Evolutionary conservation across 2,113 vertebrate species (phyloP).

Genomic region (Capricornis sumatraensis): DNA sequence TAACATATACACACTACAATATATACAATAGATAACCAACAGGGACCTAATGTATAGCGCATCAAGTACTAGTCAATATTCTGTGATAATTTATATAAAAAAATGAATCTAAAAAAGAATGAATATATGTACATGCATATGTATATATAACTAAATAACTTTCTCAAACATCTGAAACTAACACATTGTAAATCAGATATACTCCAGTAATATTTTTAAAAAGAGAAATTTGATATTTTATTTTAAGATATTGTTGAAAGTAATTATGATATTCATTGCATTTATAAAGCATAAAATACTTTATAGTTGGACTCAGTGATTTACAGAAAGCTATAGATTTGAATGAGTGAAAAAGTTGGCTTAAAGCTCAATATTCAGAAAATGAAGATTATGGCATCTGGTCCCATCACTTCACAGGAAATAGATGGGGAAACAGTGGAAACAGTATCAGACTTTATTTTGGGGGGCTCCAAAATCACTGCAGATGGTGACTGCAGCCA

Average conservation of each 20-base stretch:
- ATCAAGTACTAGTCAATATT: neutral
- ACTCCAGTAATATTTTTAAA: neutral
- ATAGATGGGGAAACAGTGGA: no score
- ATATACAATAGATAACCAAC: neutral
- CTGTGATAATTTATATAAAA: neutral
- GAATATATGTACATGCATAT: neutral
- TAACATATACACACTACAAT: neutral
- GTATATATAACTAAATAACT: neutral
- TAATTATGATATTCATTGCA: neutral
- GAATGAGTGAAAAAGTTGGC: neutral
- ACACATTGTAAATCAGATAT: neutral
- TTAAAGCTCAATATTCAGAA: no score
- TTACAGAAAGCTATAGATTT: neutral
- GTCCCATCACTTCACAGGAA: no score
- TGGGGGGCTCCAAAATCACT: no score
- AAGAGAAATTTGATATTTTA: neutral
- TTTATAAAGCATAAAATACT: neutral
- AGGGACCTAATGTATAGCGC: neutral
- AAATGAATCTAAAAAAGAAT: neutral
- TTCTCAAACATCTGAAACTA: neutral
- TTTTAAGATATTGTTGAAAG: neutral
- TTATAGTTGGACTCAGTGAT: neutral
- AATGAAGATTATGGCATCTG: no score
- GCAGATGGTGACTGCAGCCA: no score
- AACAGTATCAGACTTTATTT: no score